phyloP scores from a whole-genome alignment of 2,113 vertebrate species.

The Pterophyllum scalare region DNA sequence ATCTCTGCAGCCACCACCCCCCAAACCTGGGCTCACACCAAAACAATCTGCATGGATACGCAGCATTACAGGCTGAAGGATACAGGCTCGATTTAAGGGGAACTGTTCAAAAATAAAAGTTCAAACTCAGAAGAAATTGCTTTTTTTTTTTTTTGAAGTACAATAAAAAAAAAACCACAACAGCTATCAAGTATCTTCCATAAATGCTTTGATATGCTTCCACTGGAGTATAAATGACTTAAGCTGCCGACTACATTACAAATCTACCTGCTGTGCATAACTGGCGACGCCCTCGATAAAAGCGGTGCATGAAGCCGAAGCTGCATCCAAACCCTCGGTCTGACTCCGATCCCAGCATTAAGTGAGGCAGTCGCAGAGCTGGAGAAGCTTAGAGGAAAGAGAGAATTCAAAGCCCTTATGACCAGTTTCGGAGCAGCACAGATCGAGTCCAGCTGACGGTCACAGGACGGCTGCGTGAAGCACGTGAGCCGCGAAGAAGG shows the following conservation, averaged over 20 bases:
- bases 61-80: background rate
- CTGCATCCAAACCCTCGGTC: conserved; percentile 17
- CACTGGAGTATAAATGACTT: conserved; percentile 47
- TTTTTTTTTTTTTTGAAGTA: background rate
- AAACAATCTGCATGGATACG: background rate
- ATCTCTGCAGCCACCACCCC: background rate
- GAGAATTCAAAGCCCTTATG: conserved; percentile 26
- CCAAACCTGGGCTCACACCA: too few species aligned
- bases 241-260: conserved; percentile 66
- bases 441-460: conserved; percentile 4
- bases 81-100: too few species aligned
- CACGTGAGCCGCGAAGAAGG: background rate
- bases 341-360: background rate
- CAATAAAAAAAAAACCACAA: background rate
- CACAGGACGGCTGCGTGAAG: background rate
- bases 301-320: conserved; percentile 47
- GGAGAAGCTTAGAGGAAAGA: conserved; percentile 14
- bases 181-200: conserved; percentile 63
- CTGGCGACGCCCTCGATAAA: conserved; percentile 20
- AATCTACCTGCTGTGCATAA: conserved; percentile 52
- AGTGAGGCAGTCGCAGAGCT: conserved; percentile 21
- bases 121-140: background rate
- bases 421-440: conserved; percentile 45
- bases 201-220: conserved; percentile 49
- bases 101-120: background rate